phyloP scores from a whole-genome alignment of 2,797 vertebrate genomes.

The Rousettus madagascariensis region DNA sequence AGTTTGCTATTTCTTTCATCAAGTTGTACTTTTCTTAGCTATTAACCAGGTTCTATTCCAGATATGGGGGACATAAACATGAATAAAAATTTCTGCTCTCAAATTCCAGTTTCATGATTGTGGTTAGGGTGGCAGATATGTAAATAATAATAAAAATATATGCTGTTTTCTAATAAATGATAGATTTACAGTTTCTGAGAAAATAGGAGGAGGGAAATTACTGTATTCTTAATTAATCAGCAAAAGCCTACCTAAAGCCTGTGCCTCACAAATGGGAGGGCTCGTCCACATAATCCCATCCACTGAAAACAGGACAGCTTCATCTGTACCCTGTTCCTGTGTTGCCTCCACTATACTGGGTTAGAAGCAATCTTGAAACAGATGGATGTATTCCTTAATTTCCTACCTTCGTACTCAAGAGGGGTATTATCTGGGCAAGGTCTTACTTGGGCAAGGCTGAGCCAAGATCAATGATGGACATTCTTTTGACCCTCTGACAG shows the following conservation, averaged over 20 bases:
- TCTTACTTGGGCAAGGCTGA: not conserved
- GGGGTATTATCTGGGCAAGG: not conserved
- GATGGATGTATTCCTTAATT: not conserved
- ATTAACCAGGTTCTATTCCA: not conserved
- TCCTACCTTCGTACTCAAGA: not conserved
- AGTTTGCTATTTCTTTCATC: not conserved
- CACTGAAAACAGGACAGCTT: not conserved
- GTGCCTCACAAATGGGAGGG: not conserved
- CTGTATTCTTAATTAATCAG: not conserved
- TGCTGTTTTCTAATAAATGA: not conserved
- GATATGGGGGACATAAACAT: not conserved
- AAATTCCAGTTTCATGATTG: not conserved
- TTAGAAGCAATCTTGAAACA: not conserved
- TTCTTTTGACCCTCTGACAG: not conserved
- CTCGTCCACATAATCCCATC: not conserved
- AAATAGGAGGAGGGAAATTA: not conserved
- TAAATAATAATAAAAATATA: not conserved
- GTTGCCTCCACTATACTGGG: not conserved
- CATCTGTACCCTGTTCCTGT: not conserved
- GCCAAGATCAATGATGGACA: not conserved
- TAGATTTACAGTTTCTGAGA: not conserved
- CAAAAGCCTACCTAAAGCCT: not conserved
- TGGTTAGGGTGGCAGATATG: not conserved
- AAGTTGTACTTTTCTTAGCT: not conserved
- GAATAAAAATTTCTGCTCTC: slow-evolving; percentile 6